A percentile compares a stretch with the other conserved stretches of the same genome.
Conservation (phyloP, 2,888 invertebrate genomes). For the Amphiduros pacificus region DNA sequence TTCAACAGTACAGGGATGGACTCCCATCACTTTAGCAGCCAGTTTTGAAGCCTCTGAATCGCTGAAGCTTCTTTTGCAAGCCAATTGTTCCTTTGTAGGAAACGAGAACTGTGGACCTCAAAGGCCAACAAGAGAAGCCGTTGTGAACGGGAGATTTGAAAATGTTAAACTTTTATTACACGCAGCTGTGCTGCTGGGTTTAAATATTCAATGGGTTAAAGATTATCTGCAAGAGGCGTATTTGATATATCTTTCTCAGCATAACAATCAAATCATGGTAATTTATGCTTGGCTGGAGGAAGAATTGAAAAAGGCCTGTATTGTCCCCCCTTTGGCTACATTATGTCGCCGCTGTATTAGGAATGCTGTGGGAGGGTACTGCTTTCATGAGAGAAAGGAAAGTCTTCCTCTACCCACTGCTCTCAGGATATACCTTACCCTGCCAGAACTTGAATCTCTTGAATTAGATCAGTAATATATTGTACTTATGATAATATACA, state of each 20-base stretch:
- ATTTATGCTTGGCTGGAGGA: background rate
- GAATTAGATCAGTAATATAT: background rate
- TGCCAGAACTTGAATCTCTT: constrained; percentile 14
- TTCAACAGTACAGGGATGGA: too few species aligned
- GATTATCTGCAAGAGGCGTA: background rate
- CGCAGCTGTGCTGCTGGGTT: background rate
- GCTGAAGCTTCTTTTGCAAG: constrained; percentile 7
- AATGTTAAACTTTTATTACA: background rate
- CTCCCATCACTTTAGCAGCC: too few species aligned
- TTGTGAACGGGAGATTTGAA: background rate
- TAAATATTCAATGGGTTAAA: background rate
- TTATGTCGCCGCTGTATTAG: background rate
- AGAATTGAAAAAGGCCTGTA: background rate
- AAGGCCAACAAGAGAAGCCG: background rate
- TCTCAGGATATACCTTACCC: constrained; percentile 1
- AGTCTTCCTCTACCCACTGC: constrained; percentile 11
- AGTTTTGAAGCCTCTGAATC: too few species aligned
- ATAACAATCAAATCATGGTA: background rate
- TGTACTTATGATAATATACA: too few species aligned
- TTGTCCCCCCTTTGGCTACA: background rate
- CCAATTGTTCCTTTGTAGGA: constrained; percentile 7
- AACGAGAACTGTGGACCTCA: background rate
- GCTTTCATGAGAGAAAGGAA: constrained; percentile 7
- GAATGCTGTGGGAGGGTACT: background rate
- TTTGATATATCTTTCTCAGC: too few species aligned